A percentile compares a stretch with the other conserved stretches of the same genome.
These are phyloP conservation scores for Sardinella longiceps DNA, from an alignment of 2,797 vertebrate genomes.

Conservation along the genomic window DNA sequence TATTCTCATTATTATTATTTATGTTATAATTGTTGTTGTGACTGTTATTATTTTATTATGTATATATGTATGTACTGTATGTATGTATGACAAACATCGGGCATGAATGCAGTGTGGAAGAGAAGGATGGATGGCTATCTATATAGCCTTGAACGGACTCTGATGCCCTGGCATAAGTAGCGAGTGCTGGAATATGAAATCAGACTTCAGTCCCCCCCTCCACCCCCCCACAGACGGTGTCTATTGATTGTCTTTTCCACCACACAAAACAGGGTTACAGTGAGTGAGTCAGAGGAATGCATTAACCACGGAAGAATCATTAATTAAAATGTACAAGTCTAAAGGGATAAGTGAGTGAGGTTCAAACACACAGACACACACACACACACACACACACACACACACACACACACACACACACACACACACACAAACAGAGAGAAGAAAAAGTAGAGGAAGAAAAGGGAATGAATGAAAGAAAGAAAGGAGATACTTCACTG, in stretches of 20 bases:
- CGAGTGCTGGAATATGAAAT: conserved; percentile 35
- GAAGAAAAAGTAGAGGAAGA: too few relatives aligned
- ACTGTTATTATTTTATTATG: too few relatives aligned
- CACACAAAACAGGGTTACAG: conserved; percentile 73
- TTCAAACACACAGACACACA: neutral
- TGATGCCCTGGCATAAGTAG: conserved; percentile 12
- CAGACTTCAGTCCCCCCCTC: conserved; percentile 34
- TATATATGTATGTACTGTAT: too few relatives aligned
- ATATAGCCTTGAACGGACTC: conserved; percentile 19
- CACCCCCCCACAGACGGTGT: conserved; percentile 56
- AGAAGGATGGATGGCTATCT: neutral
- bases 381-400: neutral
- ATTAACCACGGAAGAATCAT: conserved; percentile 82
- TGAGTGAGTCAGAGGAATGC: conserved; percentile 83
- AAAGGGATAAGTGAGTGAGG: conserved; percentile 19
- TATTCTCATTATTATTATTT: too few relatives aligned
- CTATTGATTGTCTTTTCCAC: conserved; percentile 65
- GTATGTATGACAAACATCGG: neutral
- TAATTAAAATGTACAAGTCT: conserved; percentile 67
- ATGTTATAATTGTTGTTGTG: too few relatives aligned
- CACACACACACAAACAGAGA: neutral
- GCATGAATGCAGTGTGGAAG: neutral
- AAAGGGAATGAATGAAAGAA: too few relatives aligned
- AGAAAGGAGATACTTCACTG: neutral
- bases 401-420: conserved; percentile 45